Conservation (phyloP, 23 tunicate genomes). For the Trididemnum miniatum region DNA sequence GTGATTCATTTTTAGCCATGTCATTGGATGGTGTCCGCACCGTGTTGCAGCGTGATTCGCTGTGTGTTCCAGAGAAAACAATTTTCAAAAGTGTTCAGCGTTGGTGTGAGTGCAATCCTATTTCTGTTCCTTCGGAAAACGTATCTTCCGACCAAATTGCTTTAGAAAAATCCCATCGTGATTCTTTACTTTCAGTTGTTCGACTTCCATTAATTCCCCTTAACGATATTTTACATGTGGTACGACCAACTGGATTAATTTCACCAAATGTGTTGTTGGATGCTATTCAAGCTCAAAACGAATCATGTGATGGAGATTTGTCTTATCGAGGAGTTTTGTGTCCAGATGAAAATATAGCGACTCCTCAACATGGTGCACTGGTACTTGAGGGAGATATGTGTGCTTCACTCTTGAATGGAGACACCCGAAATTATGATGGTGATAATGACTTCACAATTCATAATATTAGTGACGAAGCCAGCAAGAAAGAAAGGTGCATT, state of each 20-base stretch:
- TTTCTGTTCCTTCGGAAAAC: neutral
- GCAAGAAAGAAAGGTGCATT: constrained; percentile 75
- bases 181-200: constrained; percentile 69
- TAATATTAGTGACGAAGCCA: constrained; percentile 69
- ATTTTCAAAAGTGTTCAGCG: constrained; percentile 80
- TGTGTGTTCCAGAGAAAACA: constrained; percentile 93
- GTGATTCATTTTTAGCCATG: constrained; percentile 53
- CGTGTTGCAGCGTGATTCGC: constrained; percentile 81
- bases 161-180: constrained; percentile 22
- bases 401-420: constrained; percentile 86
- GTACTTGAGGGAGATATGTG: constrained; percentile 91
- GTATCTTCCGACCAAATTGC: constrained; percentile 11
- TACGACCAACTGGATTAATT: constrained; percentile 82
- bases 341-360: constrained; percentile 91
- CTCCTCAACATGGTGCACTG: constrained; percentile 88
- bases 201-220: constrained; percentile 81
- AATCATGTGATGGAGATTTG: constrained; percentile 55
- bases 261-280: constrained; percentile 79
- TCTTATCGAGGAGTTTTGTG: constrained; percentile 69
- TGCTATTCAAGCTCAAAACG: constrained; percentile 81
- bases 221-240: constrained; percentile 73
- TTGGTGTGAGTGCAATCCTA: constrained; percentile 71
- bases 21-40: constrained; percentile 62
- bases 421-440: constrained; percentile 60
- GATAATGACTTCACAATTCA: constrained; percentile 85